These are phyloP conservation scores for Colletes collaris DNA, from an alignment of 2,888 invertebrate genomes.

Conservation along the genomic window DNA sequence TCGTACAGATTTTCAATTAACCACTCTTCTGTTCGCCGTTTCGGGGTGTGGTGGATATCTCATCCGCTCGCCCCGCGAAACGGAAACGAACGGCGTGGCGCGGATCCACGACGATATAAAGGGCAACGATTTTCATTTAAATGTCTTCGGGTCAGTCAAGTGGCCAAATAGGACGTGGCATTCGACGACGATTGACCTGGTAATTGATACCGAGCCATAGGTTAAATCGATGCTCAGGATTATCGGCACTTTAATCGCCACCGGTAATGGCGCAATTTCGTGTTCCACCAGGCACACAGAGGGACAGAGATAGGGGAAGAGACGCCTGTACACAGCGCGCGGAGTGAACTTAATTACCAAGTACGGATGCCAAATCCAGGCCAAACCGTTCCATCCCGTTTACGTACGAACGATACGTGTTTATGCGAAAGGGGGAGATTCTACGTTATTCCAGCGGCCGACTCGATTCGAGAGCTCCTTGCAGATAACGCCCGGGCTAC, in stretches of 20 bases:
- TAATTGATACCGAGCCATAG: constrained; percentile 67
- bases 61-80: no score
- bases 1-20: constrained; percentile 57
- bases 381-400: constrained; percentile 40
- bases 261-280: constrained; percentile 60
- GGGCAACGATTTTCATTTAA: constrained; percentile 51
- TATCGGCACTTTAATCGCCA: constrained; percentile 67
- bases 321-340: constrained; percentile 19
- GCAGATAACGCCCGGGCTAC: constrained; percentile 38
- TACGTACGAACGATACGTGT: constrained; percentile 49
- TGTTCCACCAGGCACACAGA: constrained; percentile 31
- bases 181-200: constrained; percentile 58
- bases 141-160: constrained; percentile 53
- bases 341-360: constrained; percentile 62
- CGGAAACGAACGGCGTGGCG: constrained; percentile 16
- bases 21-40: constrained; percentile 22
- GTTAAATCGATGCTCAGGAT: constrained; percentile 66
- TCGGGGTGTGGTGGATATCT: no score
- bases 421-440: constrained; percentile 42
- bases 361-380: constrained; percentile 61
- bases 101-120: constrained; percentile 21
- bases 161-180: constrained; percentile 57
- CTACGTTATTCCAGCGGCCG: constrained; percentile 57
- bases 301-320: constrained; percentile 5
- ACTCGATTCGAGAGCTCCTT: constrained; percentile 32